Conservation (phyloP, 2,888 invertebrate species). For the Timema podura region DNA sequence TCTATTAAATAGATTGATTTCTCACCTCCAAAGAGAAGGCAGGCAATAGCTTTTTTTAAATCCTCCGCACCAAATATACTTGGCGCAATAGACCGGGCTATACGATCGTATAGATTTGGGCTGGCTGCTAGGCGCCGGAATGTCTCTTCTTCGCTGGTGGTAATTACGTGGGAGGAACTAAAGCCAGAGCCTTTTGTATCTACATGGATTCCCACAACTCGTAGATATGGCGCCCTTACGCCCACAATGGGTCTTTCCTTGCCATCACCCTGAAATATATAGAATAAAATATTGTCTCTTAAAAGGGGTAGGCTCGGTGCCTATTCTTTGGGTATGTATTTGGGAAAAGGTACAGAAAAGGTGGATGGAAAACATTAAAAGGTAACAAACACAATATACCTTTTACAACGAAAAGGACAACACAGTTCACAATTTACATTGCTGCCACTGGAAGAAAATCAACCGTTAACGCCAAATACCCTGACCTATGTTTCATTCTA, state of each 20-base stretch:
- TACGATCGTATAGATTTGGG: conserved; percentile 81
- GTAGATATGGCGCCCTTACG: conserved; percentile 89
- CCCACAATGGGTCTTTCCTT: conserved; percentile 81
- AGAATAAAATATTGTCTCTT: no score
- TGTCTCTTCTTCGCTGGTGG: conserved; percentile 72
- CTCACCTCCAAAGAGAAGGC: conserved; percentile 88
- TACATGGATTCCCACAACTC: conserved; percentile 88
- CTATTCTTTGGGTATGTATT: no score
- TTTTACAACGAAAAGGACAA: no score
- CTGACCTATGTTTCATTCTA: no score
- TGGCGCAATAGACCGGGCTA: conserved; percentile 90
- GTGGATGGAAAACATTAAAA: no score
- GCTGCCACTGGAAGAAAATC: no score
- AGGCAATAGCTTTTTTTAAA: conserved; percentile 95
- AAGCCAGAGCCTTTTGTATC: conserved; percentile 73
- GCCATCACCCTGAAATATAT: conserved; percentile 56
- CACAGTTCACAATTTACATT: no score
- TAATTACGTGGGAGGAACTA: conserved; percentile 45
- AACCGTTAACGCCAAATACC: no score
- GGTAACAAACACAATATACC: no score
- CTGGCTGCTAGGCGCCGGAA: conserved; percentile 80
- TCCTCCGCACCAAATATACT: conserved; percentile 93
- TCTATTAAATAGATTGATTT: no score
- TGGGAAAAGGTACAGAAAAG: no score
- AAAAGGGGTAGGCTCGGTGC: no score